Base-by-base conservation (phyloP, 1,140 invertebrate genomes). In the Drosophila ercepeae region DNA sequence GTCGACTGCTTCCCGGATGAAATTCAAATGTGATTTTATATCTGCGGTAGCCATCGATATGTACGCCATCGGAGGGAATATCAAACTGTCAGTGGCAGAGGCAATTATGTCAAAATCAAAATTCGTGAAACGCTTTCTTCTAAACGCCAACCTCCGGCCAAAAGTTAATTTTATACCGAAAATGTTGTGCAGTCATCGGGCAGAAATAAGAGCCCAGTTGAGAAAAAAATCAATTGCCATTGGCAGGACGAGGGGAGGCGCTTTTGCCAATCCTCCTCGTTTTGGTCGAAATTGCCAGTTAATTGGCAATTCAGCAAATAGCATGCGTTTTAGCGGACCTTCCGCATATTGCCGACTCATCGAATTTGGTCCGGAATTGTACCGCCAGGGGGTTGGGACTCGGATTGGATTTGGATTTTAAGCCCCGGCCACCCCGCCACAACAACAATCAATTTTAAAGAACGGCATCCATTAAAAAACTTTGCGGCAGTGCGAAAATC, bases 371-470 rank as follows among this genome's bases (percentile, higher is more conserved):
- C n/a, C 5, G 23, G 11, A 23, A n/a, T 13, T 18, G 23, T 21
- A 29, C 9, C n/a, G 23, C 19, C 13, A 21, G 11, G 16, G 13
- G 9, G 34, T 11, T 18, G 4, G 8, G 29, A 0, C 11, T 32
- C 4, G 9, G 29, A 11, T 32, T 9, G 29, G 3, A 9, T n/a
- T 11, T 9, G 2, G 3, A 3, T 9, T 21, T 21, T 2, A n/a
- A 3, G 9, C 0, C 9, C 29, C 2, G 0, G 29, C 29, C 29
- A 11, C 11, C 25, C 19, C 36, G 54, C 53, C 82, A 75, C n/a
- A 81, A 88, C 82, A 86, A 86, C 82, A 86, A 86, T 86, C 82
- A 86, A 81, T 86, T 86, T 86, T 86, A 88, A 86, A 88, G 82
- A 86, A 88, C 77, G 82, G 55, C 60, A 81, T 88, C 88, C 82